Evolutionary conservation across 2,888 invertebrate genomes (phyloP).

Genomic region (Horisme vitalbata): DNA sequence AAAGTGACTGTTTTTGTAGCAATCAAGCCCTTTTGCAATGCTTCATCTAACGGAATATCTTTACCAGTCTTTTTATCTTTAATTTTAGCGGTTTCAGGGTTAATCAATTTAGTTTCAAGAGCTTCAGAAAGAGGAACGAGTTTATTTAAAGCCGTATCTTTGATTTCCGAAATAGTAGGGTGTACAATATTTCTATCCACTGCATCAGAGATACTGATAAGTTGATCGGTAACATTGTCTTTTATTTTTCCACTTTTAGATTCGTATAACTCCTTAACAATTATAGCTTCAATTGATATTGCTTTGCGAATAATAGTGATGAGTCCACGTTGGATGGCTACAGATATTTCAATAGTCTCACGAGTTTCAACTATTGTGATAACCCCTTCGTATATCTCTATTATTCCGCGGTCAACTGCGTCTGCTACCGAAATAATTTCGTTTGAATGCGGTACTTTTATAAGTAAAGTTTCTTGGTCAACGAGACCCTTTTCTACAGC

Average conservation of each 20-base stretch:
- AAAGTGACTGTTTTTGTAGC: conserved; percentile 87
- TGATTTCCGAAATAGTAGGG: conserved; percentile 90
- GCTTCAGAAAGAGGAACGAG: conserved; percentile 90
- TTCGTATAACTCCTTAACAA: conserved; percentile 87
- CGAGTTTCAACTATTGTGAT: conserved; percentile 87
- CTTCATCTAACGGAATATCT: conserved; percentile 87
- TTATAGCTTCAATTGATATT: conserved; percentile 90
- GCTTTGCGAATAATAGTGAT: conserved; percentile 87
- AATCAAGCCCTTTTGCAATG: conserved; percentile 87
- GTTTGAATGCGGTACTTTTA: conserved; percentile 88
- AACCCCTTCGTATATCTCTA: conserved; percentile 88
- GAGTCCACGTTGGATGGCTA: conserved; percentile 87
- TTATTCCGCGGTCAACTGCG: conserved; percentile 90
- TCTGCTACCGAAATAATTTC: conserved; percentile 90
- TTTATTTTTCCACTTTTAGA: conserved; percentile 86
- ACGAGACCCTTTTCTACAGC: conserved; percentile 90
- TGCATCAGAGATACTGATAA: conserved; percentile 89
- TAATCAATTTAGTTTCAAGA: conserved; percentile 85
- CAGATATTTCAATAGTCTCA: conserved; percentile 86
- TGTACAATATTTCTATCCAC: conserved; percentile 91
- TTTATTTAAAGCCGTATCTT: conserved; percentile 88
- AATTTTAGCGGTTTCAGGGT: conserved; percentile 87
- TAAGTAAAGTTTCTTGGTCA: conserved; percentile 89
- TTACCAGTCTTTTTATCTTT: conserved; percentile 88
- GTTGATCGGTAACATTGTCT: conserved; percentile 88